Conservation (phyloP, 53 echinoderm and acorn worm species). For the Zoroaster sp. region DNA sequence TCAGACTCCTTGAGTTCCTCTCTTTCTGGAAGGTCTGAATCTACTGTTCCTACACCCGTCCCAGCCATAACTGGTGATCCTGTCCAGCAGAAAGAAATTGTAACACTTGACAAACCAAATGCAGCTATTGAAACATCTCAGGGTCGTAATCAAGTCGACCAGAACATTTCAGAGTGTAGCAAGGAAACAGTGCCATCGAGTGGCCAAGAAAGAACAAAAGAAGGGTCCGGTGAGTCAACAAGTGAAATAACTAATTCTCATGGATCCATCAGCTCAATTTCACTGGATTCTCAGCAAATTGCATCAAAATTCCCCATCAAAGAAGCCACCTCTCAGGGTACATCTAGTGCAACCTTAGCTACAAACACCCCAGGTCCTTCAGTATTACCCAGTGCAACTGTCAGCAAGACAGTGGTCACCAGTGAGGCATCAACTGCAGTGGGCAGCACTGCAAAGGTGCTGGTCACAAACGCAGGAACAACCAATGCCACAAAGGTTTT, state of each 20-base stretch:
- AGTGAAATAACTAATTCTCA: neutral
- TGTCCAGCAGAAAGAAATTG: neutral
- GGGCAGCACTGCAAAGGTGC: neutral
- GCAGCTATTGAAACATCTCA: neutral
- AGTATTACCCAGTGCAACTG: neutral
- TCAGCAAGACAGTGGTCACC: neutral
- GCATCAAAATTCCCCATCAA: neutral
- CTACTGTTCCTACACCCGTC: neutral
- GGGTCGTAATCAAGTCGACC: neutral
- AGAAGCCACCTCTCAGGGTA: neutral
- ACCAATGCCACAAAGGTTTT: neutral
- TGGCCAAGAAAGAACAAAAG: neutral
- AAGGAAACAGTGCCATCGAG: neutral
- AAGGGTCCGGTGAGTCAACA: neutral
- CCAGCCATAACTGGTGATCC: neutral
- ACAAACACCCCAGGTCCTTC: neutral
- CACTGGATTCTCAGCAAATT: neutral
- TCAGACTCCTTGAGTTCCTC: neutral
- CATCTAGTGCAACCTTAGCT: neutral
- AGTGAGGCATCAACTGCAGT: neutral
- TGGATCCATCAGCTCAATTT: neutral
- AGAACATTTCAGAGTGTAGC: neutral
- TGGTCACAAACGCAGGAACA: neutral
- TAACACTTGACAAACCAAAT: neutral
- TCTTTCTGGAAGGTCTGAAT: neutral